Evolutionary conservation across 2,113 vertebrate genomes (phyloP), one percentile per base, ranked within the genome.

Genomic region (Oncorhynchus keta): DNA sequence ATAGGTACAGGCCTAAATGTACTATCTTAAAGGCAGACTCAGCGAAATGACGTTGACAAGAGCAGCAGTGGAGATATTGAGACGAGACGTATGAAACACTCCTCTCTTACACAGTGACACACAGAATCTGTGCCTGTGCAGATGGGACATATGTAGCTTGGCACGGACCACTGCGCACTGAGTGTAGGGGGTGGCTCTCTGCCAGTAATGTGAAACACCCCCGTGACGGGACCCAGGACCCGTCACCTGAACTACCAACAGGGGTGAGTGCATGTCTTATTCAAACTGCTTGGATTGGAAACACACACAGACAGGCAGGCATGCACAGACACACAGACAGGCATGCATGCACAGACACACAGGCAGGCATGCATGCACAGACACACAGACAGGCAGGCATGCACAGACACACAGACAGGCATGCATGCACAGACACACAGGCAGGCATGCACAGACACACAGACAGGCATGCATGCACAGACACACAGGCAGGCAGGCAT

Each of bases 141-240:
- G 39, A 39, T 39, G 39, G 39, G 39, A 39, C 39, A 39, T 39
- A 9, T 39, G 39, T 51, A 4, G 18, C 20, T 70, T 24, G n/a
- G 39, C n/a, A 49, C 35, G 12, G n/a, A 28, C 39, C 39, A 39
- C 39, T n/a, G 39, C 16, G 8, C 2, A 22, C 7, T 48, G 8
- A 22, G 8, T 45, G 68, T 39, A 39, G 8, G n/a, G 39, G 11
- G 39, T 70, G 68, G 35, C 28, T 13, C 8, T 48, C 68, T 12
- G 39, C 68, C 35, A 70, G 68, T 20, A 48, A 13, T 48, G 68
- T 70, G n/a, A 70, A 61, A 22, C 59, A 22, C 59, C 6, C 5
- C 59, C 7, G 59, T 76, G 75, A 76, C 28, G 61, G 55, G 35
- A 59, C 65, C 45, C n/a, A 59, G 55, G 35, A 59, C 70, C 67